Conservation (phyloP, 2,797 vertebrate genomes). For the Microctenopoma steveboyesi region DNA sequence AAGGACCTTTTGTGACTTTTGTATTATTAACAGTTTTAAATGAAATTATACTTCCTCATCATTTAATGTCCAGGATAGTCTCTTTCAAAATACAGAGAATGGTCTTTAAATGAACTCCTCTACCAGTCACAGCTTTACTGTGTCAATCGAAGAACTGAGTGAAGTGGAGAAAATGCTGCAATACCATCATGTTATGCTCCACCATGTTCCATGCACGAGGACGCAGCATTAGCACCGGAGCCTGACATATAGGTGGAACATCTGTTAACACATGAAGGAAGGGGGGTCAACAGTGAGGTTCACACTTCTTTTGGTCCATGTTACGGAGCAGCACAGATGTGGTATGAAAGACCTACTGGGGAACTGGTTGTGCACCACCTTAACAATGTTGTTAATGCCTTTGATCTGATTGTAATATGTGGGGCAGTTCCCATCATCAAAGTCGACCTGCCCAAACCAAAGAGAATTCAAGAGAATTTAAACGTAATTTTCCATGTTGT, state of each 20-base stretch:
- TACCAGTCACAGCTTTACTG: not conserved
- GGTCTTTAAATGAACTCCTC: not conserved
- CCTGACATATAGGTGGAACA: conserved; percentile 78
- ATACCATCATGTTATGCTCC: conserved; percentile 86
- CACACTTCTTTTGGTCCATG: not conserved
- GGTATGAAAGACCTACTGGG: conserved; percentile 65
- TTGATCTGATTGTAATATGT: conserved; percentile 86
- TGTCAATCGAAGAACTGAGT: not conserved
- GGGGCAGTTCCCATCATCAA: conserved; percentile 87
- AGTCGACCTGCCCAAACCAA: conserved; percentile 80
- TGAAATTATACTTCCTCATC: too few species aligned
- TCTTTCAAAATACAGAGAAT: too few species aligned
- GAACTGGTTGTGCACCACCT: conserved; percentile 77
- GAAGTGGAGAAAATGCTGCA: not conserved
- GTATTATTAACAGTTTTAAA: too few species aligned
- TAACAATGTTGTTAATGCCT: conserved; percentile 82
- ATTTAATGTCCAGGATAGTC: too few species aligned
- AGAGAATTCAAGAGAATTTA: not conserved
- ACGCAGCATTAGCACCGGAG: conserved; percentile 85
- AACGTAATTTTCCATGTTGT: too few species aligned
- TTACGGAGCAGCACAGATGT: not conserved
- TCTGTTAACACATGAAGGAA: conserved; percentile 57
- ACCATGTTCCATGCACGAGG: conserved; percentile 88
- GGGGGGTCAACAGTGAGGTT: not conserved
- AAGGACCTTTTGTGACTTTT: too few species aligned